Conservation (phyloP, 2,797 vertebrate species). For the Myotis vivesi region DNA sequence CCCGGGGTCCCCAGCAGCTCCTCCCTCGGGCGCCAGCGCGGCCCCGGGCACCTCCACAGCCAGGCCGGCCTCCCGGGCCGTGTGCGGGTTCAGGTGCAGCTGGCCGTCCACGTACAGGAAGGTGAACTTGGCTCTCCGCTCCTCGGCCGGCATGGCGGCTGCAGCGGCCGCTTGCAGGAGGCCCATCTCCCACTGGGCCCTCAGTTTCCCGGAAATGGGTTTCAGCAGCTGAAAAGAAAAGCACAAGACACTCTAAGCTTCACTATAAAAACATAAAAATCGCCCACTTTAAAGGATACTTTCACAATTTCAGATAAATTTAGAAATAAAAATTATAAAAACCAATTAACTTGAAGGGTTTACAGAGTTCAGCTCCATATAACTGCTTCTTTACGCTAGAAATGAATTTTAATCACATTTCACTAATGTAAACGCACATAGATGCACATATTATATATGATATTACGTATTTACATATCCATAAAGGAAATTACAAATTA, state of each 20-base stretch:
- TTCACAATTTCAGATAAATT: background rate
- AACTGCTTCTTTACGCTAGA: conserved; percentile 36
- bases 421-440: background rate
- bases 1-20: conserved; percentile 62
- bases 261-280: background rate
- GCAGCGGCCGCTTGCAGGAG: conserved; percentile 93
- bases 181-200: conserved; percentile 93
- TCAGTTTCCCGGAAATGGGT: conserved; percentile 90
- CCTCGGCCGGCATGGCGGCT: conserved; percentile 87
- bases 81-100: conserved; percentile 90
- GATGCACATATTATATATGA: rapidly evolving
- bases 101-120: conserved; percentile 91
- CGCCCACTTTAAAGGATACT: background rate
- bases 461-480: rapidly evolving
- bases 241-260: background rate
- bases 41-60: conserved; percentile 76
- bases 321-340: conserved; percentile 2
- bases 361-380: background rate
- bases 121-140: conserved; percentile 91
- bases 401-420: background rate
- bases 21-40: conserved; percentile 66
- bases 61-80: conserved; percentile 88
- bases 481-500: background rate
- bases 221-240: conserved; percentile 82
- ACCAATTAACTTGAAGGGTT: background rate